Conservation (phyloP, 2,113 vertebrate species). For the Tachysurus fulvidraco region DNA sequence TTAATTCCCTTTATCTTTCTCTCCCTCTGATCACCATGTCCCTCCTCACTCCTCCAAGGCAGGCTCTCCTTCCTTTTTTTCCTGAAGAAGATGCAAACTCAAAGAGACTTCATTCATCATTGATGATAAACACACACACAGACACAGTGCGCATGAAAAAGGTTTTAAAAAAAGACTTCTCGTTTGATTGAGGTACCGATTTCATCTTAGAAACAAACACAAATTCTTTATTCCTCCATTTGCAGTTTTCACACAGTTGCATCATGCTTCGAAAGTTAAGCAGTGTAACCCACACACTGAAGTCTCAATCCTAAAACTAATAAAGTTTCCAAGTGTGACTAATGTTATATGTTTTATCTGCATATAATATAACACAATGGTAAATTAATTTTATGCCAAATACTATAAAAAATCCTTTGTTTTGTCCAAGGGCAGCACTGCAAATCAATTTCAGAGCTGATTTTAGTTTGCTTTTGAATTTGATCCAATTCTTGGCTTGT, state of each 20-base stretch:
- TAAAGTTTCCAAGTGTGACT: not conserved
- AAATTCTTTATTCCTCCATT: conserved; percentile 13
- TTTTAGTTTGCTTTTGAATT: not conserved
- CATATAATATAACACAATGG: not conserved
- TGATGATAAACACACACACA: conserved; percentile 35
- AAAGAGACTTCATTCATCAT: conserved; percentile 32
- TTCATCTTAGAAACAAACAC: conserved; percentile 37
- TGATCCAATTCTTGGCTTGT: not conserved
- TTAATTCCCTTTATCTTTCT: conserved; percentile 56
- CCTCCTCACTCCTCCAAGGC: conserved; percentile 13
- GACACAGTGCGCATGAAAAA: not conserved
- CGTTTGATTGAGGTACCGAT: conserved; percentile 42
- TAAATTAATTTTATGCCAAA: not conserved
- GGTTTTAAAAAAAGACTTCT: not conserved
- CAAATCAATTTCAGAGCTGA: not conserved
- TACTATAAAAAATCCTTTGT: not conserved
- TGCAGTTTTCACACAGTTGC: conserved; percentile 55
- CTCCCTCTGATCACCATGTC: conserved; percentile 40
- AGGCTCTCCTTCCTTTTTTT: conserved; percentile 35
- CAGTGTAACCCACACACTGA: conserved; percentile 12
- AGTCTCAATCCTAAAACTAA: conserved; percentile 21
- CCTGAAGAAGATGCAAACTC: conserved; percentile 31
- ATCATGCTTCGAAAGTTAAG: conserved; percentile 43
- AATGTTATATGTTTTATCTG: not conserved
- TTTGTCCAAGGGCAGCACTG: not conserved